phyloP scores from a whole-genome alignment of 1,140 invertebrate species.

The Heliothis subflexa region DNA sequence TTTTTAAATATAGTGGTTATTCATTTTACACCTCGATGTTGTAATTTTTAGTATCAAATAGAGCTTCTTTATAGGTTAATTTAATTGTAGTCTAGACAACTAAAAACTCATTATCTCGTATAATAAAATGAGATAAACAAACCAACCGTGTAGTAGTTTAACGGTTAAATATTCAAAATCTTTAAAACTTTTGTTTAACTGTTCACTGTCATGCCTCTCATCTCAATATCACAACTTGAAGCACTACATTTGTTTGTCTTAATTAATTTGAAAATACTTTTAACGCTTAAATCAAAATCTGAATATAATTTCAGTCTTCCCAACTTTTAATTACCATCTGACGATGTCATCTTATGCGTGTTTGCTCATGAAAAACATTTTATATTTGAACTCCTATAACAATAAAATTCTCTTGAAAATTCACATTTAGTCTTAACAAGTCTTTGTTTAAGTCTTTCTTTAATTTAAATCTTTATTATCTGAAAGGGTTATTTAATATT shows the following conservation, averaged over 20 bases:
- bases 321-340: conserved; percentile 13
- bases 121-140: too few species aligned
- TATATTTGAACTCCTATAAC: conserved; percentile 4
- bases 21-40: too few species aligned
- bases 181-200: conserved; percentile 3
- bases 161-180: too few species aligned
- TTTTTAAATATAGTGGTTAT: too few species aligned
- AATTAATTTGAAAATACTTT: conserved; percentile 8
- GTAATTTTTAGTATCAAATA: too few species aligned
- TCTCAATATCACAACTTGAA: neutral
- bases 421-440: conserved; percentile 13
- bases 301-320: neutral
- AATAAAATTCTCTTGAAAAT: conserved; percentile 32
- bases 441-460: conserved; percentile 13
- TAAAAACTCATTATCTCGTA: too few species aligned
- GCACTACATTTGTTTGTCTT: neutral
- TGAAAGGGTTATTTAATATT: conserved; percentile 18
- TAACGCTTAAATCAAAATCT: neutral
- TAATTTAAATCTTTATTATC: conserved; percentile 29
- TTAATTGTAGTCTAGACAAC: too few species aligned
- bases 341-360: conserved; percentile 22
- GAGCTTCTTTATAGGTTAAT: too few species aligned
- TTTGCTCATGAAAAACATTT: neutral
- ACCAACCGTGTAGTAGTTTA: too few species aligned
- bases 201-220: neutral